Percentiles rank a stretch among this genome's conserved stretches.
Evolutionary conservation across 2,888 invertebrate species (phyloP).

Genomic region (Euplagia quadripunctaria): DNA sequence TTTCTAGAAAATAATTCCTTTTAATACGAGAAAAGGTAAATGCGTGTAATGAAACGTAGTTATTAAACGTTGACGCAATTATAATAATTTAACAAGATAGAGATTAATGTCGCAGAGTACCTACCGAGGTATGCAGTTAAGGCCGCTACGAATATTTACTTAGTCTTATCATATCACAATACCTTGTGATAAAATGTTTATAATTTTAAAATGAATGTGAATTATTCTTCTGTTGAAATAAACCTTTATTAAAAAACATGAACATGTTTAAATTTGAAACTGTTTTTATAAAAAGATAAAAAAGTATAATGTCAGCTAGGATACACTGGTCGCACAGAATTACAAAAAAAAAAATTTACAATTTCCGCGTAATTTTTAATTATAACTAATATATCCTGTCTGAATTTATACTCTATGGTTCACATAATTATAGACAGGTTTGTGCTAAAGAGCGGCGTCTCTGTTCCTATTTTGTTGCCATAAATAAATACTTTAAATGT

Average conservation of each 20-base stretch:
- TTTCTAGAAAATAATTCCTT: conserved; percentile 79
- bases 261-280: neutral
- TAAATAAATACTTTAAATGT: conserved; percentile 57
- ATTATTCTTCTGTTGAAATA: neutral
- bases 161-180: neutral
- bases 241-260: neutral
- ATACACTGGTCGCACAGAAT: neutral
- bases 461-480: conserved; percentile 59
- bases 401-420: conserved; percentile 43
- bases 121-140: conserved; percentile 30
- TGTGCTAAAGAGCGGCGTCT: conserved; percentile 60
- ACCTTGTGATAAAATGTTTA: neutral
- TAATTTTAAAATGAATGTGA: neutral
- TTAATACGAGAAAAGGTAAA: conserved; percentile 66
- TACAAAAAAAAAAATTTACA: neutral
- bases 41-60: conserved; percentile 70
- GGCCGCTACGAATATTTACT: conserved; percentile 19
- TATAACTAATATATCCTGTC: conserved; percentile 29
- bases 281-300: neutral
- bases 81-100: conserved; percentile 74
- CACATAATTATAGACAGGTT: conserved; percentile 63
- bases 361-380: conserved; percentile 21
- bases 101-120: conserved; percentile 60
- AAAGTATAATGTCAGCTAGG: too few species aligned
- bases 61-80: conserved; percentile 73